A percentile compares a stretch with the other conserved stretches of the same genome.
phyloP scores from a whole-genome alignment of 2,113 vertebrate species.

The Bos indicus region DNA sequence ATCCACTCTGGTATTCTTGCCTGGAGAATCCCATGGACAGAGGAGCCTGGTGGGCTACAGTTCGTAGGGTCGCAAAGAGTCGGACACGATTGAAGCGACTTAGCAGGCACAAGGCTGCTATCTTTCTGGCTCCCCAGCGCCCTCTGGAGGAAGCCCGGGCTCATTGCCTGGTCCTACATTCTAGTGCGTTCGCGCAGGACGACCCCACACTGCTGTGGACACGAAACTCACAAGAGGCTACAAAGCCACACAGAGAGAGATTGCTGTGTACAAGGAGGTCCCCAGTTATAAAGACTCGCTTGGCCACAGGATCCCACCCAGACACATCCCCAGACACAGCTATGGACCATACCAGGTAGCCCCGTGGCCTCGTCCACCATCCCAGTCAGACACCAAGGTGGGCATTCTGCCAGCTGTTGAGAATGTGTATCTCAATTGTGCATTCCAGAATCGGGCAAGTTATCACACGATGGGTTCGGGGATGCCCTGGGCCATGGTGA shows the following conservation, averaged over 20 bases:
- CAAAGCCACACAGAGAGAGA: background rate
- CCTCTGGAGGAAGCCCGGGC: background rate
- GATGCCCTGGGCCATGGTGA: background rate
- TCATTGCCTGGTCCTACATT: background rate
- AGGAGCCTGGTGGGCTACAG: too few relatives aligned
- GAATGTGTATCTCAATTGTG: background rate
- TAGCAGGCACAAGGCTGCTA: background rate
- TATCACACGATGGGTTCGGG: background rate
- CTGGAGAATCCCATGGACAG: too few relatives aligned
- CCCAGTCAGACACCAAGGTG: background rate
- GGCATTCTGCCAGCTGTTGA: background rate
- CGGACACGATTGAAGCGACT: background rate
- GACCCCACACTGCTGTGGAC: too few relatives aligned
- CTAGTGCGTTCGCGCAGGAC: accelerated
- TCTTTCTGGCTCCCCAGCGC: background rate
- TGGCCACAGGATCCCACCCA: background rate
- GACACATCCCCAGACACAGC: background rate
- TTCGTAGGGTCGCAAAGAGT: too few relatives aligned
- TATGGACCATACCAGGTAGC: background rate
- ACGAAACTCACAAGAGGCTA: background rate
- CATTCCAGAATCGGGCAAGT: background rate
- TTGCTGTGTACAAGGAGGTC: background rate
- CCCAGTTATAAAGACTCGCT: background rate
- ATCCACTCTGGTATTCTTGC: background rate
- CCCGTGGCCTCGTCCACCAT: background rate